phyloP scores from a whole-genome alignment of 2,888 invertebrate genomes.

The Liodrosophila aerea region DNA sequence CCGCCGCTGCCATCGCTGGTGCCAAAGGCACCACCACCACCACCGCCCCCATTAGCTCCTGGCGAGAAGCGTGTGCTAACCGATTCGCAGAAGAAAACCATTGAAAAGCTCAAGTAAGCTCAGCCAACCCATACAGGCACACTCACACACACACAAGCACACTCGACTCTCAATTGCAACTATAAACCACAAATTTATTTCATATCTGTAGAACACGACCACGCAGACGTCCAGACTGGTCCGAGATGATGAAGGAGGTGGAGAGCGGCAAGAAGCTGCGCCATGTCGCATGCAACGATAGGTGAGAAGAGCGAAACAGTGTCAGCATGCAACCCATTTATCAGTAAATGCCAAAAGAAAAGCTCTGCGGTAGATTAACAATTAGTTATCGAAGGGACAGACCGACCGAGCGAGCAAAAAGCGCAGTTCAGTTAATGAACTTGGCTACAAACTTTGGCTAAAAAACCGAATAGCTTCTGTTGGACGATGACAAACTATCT shows the following conservation, averaged over 20 bases:
- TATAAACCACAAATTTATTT: conserved; percentile 45
- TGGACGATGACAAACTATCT: too few species aligned
- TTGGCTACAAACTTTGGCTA: too few species aligned
- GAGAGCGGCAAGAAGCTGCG: conserved; percentile 90
- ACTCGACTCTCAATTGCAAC: conserved; percentile 2
- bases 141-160: too few species aligned
- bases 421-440: too few species aligned
- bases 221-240: conserved; percentile 93
- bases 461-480: too few species aligned
- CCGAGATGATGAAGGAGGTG: conserved; percentile 95
- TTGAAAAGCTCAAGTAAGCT: conserved; percentile 87
- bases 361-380: background rate
- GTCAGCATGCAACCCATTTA: too few species aligned
- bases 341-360: background rate
- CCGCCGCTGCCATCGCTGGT: conserved; percentile 81
- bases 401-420: too few species aligned
- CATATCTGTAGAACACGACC: conserved; percentile 85
- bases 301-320: conserved; percentile 81
- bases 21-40: conserved; percentile 86
- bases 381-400: too few species aligned
- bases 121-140: too few species aligned
- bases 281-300: conserved; percentile 93
- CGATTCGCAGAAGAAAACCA: conserved; percentile 85
- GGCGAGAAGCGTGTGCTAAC: conserved; percentile 85
- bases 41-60: conserved; percentile 85